Evolutionary conservation across 2,113 vertebrate species (phyloP), one percentile per base, ranked within the genome.

Genomic region (Tylochromis polylepis): DNA sequence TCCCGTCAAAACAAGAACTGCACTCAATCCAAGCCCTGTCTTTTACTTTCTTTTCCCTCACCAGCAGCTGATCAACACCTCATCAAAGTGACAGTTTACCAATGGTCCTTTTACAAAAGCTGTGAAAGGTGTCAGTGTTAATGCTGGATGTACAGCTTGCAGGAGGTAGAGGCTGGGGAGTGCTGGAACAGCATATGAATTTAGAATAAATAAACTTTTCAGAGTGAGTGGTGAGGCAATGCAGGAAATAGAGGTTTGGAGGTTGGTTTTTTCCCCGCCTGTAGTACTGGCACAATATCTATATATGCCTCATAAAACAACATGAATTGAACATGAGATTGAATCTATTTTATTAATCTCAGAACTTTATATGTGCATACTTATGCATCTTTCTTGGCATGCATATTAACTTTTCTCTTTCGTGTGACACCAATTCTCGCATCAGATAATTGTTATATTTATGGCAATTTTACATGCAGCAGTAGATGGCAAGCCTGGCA

Each of bases 91-190:
- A 77, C 84, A 89, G 86, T 49, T 12, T 46, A 62, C 80, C 77
- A 84, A 41, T 59, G 58, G 79, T 65, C 55, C 53, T 53, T 60
- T 36, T 31, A 11, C 27, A 22, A 36, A 56, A 51, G 46, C 87
- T 70, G 57, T 82, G 51, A 87, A 86, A 81, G 38, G 83, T 75
- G 49, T 67, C 43, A 55, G 58, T 87, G 67, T 80, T 83, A 83
- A 81, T 58, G 80, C 65, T 38, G 72, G 24, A 31, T 38, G 27
- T 55, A 34, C 60, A 80, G 24, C 82, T 46, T 14, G 38, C 31
- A 59, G 36, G 16, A 29, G 36, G 34, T 55, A 41, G 9, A 6
- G 36, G 10, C 14, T 3, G 18, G 31, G 27, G n/a, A 3, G 24
- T 1, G 4, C 7, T 11, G 51, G 43, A 79, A 84, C 67, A 80